Evolutionary conservation across 1,140 invertebrate species (phyloP), one percentile per base, ranked within the genome.

Genomic region (Drosophila azteca): DNA sequence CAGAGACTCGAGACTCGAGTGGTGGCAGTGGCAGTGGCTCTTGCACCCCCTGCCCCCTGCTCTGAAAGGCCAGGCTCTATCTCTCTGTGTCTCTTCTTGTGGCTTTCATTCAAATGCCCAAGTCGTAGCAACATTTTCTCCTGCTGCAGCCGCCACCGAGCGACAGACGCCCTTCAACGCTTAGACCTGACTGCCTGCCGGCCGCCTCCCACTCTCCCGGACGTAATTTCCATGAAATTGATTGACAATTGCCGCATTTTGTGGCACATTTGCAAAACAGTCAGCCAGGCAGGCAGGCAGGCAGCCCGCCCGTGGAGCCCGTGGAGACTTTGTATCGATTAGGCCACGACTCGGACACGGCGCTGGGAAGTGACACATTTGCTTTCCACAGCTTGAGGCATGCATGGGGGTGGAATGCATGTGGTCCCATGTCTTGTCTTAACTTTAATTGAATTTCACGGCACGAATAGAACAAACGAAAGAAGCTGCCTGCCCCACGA

Each of bases 201-300:
- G n/a, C n/a, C n/a, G n/a, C n/a, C n/a, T n/a, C n/a, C 55, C 50
- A 60, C 45, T 55, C 52, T 51, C 62, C 62, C 62, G 85, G 71
- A 77, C 83, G 88, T 87, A 87, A 87, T 87, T 87, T 87, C 75
- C 76, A 79, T 88, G 79, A 81, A 79, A 87, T 87, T 87, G 83
- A 87, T 87, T 87, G 83, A 87, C 83, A 87, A 87, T 87, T 87
- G 83, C 75, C 79, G 83, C 83, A 84, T 84, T 84, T 84, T 84
- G 81, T 84, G 81, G 80, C 80, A 84, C 76, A 76, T 79, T 79
- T 84, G 81, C 80, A 80, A 79, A 75, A 69, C 71, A 82, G 79
- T 45, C 66, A n/a, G n/a, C n/a, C n/a, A 41, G 24, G 24, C 24
- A 26, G 24, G 24, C 24, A 5, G 24, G 24, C 71, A 82, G 79